These are phyloP conservation scores for Platycercus adscitus DNA, from an alignment of 2,113 vertebrate species.

Conservation along the genomic window DNA sequence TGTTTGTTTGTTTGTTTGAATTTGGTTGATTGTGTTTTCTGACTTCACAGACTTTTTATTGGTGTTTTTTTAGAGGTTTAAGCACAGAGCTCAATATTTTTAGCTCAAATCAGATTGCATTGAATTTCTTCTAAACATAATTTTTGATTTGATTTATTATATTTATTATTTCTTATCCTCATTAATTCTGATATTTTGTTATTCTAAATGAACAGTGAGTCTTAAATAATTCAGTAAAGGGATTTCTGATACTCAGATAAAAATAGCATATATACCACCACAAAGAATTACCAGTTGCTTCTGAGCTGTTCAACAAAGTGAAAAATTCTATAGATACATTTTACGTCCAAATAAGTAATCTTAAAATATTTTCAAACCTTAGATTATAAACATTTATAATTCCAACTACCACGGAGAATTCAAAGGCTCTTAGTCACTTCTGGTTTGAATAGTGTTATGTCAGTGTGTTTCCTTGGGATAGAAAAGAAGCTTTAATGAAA, in stretches of 20 bases:
- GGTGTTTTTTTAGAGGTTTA: not conserved
- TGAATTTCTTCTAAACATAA: not conserved
- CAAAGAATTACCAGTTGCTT: not conserved
- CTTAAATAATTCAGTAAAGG: not conserved
- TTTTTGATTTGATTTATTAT: not conserved
- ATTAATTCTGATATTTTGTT: not conserved
- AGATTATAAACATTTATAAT: not conserved
- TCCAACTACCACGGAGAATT: not conserved
- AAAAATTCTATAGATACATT: not conserved
- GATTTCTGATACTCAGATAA: not conserved
- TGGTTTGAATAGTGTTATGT: not conserved
- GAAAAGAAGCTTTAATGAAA: not conserved
- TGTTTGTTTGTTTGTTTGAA: not conserved
- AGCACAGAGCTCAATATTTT: not conserved
- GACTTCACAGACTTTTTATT: not conserved
- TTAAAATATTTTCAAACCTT: not conserved
- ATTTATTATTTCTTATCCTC: not conserved
- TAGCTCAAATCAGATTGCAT: not conserved
- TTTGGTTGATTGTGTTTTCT: not conserved
- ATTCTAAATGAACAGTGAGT: not conserved
- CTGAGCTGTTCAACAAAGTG: not conserved
- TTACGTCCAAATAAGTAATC: not conserved
- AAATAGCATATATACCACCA: not conserved
- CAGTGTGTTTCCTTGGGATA: not conserved
- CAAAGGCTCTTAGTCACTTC: not conserved